Base-by-base conservation (phyloP, 2,888 invertebrate genomes). In the Psococerastis gibbosa region DNA sequence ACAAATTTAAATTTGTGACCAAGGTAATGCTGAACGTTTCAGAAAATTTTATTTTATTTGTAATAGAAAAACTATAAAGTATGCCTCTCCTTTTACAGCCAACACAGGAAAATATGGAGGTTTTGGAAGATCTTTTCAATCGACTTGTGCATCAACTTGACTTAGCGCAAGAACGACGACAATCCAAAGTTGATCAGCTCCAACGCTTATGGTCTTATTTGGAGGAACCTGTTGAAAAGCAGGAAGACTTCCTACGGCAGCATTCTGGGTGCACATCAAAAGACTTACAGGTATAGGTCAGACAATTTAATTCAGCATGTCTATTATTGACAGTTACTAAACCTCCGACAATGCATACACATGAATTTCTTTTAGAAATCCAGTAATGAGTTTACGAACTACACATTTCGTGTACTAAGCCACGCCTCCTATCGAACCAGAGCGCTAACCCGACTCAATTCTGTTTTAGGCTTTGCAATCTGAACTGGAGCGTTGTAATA, bases 401-500 rank as follows among this genome's bases (percentile, higher is more conserved):
- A n/a, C n/a, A n/a, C n/a, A n/a, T n/a, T n/a, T n/a, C n/a, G n/a
- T n/a, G n/a, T n/a, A n/a, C n/a, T n/a, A n/a, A n/a, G n/a, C n/a
- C n/a, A n/a, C n/a, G n/a, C n/a, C n/a, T n/a, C n/a, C n/a, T n/a
- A n/a, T n/a, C n/a, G n/a, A n/a, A n/a, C n/a, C n/a, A n/a, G n/a
- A n/a, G n/a, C n/a, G n/a, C n/a, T n/a, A n/a, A n/a, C n/a, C n/a
- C n/a, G n/a, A n/a, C n/a, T n/a, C n/a, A n/a, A n/a, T n/a, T n/a
- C n/a, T n/a, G n/a, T n/a, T n/a, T n/a, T n/a, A n/a, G n/a, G n/a
- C 11, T 27, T 27, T 27, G 11, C 27, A 27, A 11, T 27, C 11
- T 6, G 89, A 91, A 61, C 67, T 87, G 20, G 68, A 71, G 41
- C 67, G 79, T 3, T 85, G 82, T 54, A 80, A 87, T 55, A 66